phyloP scores from a whole-genome alignment of 35 echinoderm and acorn worm genomes.

The Acanthaster planci region DNA sequence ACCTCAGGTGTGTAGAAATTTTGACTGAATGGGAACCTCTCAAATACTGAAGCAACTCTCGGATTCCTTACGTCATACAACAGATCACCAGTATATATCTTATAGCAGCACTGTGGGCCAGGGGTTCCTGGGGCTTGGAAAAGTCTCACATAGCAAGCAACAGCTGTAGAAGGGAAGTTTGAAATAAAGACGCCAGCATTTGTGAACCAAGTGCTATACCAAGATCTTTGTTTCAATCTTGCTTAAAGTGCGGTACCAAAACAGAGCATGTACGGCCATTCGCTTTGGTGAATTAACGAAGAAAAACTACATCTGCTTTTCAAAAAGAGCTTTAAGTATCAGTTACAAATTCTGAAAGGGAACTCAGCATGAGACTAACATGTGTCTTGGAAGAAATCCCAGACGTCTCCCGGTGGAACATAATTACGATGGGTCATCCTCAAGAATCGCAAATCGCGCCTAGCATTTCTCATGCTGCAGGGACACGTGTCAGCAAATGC shows the following conservation, averaged over 20 bases:
- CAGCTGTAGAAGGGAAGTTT: background rate
- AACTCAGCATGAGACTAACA: background rate
- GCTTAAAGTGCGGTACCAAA: too few species aligned
- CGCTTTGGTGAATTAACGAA: too few species aligned
- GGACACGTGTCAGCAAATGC: constrained; percentile 52
- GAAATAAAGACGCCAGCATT: background rate
- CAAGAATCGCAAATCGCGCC: background rate
- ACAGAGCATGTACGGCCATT: too few species aligned
- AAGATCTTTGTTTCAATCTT: too few species aligned
- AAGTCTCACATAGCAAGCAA: background rate
- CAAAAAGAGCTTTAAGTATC: background rate
- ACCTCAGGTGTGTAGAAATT: background rate
- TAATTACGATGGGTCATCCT: too few species aligned
- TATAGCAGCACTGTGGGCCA: background rate
- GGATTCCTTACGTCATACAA: background rate
- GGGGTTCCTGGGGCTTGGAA: background rate
- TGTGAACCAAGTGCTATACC: too few species aligned
- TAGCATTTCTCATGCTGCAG: constrained; percentile 6
- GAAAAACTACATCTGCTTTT: too few species aligned
- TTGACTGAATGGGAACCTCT: background rate
- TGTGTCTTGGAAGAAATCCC: background rate
- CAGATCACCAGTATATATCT: background rate
- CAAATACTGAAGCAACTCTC: background rate
- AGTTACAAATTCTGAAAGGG: background rate
- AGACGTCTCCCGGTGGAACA: background rate